These are phyloP conservation scores for Zaprionus ornatus DNA, from an alignment of 1,140 invertebrate species.

Conservation along the genomic window DNA sequence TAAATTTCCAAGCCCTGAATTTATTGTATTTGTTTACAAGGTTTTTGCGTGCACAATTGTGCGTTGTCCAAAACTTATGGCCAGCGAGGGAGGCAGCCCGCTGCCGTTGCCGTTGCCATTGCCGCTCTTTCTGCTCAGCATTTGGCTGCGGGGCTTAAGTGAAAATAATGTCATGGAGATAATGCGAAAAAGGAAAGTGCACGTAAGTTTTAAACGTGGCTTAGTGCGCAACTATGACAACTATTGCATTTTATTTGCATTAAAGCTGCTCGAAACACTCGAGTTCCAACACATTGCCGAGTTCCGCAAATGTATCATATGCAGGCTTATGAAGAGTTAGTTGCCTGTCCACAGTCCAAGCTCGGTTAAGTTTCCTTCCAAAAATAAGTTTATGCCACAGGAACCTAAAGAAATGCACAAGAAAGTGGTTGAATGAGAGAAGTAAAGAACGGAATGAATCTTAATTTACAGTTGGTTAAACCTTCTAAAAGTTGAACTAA, in stretches of 20 bases:
- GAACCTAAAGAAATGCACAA: background rate
- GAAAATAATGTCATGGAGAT: constrained; percentile 68
- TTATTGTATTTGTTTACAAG: constrained; percentile 81
- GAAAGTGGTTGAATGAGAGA: background rate
- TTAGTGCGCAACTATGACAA: constrained; percentile 20
- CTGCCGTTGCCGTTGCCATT: background rate
- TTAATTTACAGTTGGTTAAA: background rate
- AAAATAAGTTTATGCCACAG: constrained; percentile 2
- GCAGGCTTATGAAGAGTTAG: constrained; percentile 30
- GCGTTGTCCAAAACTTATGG: constrained; percentile 35
- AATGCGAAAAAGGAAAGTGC: constrained; percentile 75
- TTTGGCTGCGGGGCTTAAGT: constrained; percentile 67
- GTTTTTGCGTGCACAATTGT: constrained; percentile 75
- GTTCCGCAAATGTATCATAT: background rate
- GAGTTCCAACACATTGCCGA: constrained; percentile 26
- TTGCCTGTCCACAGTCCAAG: constrained; percentile 9
- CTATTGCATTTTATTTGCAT: constrained; percentile 69
- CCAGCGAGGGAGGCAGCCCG: background rate
- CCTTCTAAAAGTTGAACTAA: background rate
- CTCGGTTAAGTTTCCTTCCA: background rate
- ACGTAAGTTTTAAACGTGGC: constrained; percentile 35
- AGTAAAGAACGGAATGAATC: background rate
- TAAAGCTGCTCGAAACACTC: constrained; percentile 50
- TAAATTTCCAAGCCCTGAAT: constrained; percentile 68
- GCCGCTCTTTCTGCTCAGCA: constrained; percentile 3